Base-by-base conservation (phyloP, 2,113 vertebrate genomes). In the Pyrgilauda ruficollis region DNA sequence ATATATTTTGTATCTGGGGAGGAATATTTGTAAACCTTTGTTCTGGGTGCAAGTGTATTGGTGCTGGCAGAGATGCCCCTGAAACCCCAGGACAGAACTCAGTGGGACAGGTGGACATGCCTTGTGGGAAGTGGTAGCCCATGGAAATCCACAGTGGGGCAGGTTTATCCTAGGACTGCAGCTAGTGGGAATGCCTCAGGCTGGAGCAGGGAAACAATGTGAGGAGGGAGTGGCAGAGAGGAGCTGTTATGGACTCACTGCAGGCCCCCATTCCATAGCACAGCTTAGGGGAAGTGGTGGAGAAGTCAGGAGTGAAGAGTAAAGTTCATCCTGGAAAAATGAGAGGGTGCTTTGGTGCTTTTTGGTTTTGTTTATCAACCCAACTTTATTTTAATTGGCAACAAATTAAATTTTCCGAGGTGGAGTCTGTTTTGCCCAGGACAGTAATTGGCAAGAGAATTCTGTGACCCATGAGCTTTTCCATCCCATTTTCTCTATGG, bases 31-130 rank as follows among this genome's bases (percentile, higher is more conserved):
- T 16, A 66, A 89, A 49, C 33, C 13, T 37, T 31, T 31, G 8
- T 41, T 24, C 10, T 0, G 3, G 4, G 6, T 30, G 19, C 11
- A 4, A 10, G 20, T 59, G 20, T 23, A 22, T 13, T 1, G 2
- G 28, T 18, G 17, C 10, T 12, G 6, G 56, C n/a, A 66, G n/a
- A 43, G 15, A 63, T 1, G 1, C 23, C 14, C 18, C 35, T 39
- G 47, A 8, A 27, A 35, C 27, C 27, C 41, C 31, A 33, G n/a
- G 11, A 59, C 56, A 55, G 33, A 50, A 17, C 3, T 9, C 10
- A 8, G 21, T n/a, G n/a, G 28, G 52, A 59, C 15, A 46, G 27
- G 6, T 4, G 20, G 24, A 31, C 37, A 3, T 31, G 37, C 33
- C 37, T 2, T 21, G 49, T 12, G 50, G 33, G 55, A 89, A 63